phyloP scores from a whole-genome alignment of 1,140 invertebrate genomes.

The Artemia franciscana region DNA sequence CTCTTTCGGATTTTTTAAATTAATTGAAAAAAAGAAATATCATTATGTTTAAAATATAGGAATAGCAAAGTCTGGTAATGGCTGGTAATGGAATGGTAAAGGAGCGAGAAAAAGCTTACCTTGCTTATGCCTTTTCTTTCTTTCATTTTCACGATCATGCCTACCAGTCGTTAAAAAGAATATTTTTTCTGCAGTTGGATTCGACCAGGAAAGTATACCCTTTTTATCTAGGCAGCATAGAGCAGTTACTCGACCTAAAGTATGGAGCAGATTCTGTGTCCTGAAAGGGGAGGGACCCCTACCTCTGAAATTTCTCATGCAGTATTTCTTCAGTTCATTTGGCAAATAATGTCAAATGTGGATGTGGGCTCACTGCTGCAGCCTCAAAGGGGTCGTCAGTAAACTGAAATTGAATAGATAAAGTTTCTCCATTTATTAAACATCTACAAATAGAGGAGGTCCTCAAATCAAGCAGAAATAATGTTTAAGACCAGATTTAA shows the following conservation, averaged over 20 bases:
- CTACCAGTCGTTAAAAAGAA: constrained; percentile 50
- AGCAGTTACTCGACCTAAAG: constrained; percentile 71
- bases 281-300: constrained; percentile 44
- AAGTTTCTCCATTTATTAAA: too few species aligned
- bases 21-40: too few species aligned
- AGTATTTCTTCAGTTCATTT: constrained; percentile 29
- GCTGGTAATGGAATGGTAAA: too few species aligned
- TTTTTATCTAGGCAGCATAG: constrained; percentile 91
- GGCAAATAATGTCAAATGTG: constrained; percentile 9
- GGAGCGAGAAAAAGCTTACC: too few species aligned
- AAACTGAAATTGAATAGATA: too few species aligned
- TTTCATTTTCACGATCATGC: constrained; percentile 2
- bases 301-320: constrained; percentile 34
- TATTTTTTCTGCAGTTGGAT: constrained; percentile 88
- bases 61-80: too few species aligned
- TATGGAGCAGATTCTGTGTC: constrained; percentile 68
- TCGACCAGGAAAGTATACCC: constrained; percentile 87
- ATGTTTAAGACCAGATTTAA: too few species aligned
- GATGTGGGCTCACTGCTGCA: constrained; percentile 9
- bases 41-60: too few species aligned
- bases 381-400: constrained; percentile 15
- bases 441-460: too few species aligned
- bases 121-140: constrained; percentile 7
- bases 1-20: too few species aligned
- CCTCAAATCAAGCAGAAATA: too few species aligned